Evolutionary conservation across 1,140 invertebrate species (phyloP), one percentile per base, ranked within the genome.

Genomic region (Drosophila chauvacae): DNA sequence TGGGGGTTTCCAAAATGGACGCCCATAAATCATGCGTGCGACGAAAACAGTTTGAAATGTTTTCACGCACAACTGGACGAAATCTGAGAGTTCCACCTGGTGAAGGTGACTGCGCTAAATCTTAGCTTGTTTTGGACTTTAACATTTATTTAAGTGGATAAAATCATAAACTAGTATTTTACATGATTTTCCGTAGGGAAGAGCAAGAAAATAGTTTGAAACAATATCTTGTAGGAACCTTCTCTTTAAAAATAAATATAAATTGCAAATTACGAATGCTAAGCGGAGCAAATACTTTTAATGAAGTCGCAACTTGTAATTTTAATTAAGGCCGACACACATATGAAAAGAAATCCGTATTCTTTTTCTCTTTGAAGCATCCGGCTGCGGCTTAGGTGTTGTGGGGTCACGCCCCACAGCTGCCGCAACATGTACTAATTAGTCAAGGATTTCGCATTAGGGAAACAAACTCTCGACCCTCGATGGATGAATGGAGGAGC

Each of bases 1-100:
- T 81, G 76, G 65, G 59, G 69, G 56, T 37, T 55, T 47, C 57
- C 45, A 58, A 76, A 76, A 80, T 81, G 76, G 57, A 83, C 77
- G 82, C 42, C 81, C 71, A 83, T 87, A 83, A 88, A 83, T 87
- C 83, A 83, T 70, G 68, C 53, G 53, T 77, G 83, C 64, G 63
- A 78, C 65, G 77, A 86, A 81, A 70, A 71, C 76, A 39, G 69
- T 45, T 76, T 61, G 39, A 56, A 60, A 83, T 63, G 44, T 63
- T 83, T 87, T 71, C 44, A 87, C 83, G 76, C 83, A 80, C 80
- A 80, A 87, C 80, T 86, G 79, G 42, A 51, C 30, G 37, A 79
- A 42, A 65, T 45, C 51, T 39, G 13, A 44, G 57, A 62, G 42
- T 59, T 64, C 3, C 37, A 30, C 44, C 35, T 57, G 44, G 16